phyloP scores from a whole-genome alignment of 2,888 invertebrate genomes.

The Tupiocoris notatus region DNA sequence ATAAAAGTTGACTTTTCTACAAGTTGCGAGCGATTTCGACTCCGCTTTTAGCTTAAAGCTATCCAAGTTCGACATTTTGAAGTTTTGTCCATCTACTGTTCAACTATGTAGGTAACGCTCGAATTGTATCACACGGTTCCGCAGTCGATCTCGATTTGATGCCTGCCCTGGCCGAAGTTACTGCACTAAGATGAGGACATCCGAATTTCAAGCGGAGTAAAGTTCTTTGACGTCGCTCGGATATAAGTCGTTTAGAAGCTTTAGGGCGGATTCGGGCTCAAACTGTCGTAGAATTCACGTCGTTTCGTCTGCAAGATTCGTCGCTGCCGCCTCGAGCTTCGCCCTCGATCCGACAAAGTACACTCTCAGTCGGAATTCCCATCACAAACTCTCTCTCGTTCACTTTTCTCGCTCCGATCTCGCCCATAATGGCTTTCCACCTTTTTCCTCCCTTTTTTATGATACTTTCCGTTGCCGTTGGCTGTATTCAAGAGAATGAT shows the following conservation, averaged over 20 bases:
- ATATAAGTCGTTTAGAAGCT: neutral
- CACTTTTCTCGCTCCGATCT: neutral
- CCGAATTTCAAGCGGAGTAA: neutral
- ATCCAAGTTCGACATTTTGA: no score
- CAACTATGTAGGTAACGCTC: no score
- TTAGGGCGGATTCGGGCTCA: neutral
- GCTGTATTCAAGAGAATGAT: conserved; percentile 6
- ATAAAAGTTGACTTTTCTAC: no score
- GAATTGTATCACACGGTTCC: neutral
- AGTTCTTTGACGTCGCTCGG: neutral
- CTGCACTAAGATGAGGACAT: neutral
- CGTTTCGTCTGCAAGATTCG: neutral
- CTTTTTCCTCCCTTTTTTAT: neutral
- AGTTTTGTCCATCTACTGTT: neutral
- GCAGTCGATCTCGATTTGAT: neutral
- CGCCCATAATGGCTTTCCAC: neutral
- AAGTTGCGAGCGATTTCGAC: no score
- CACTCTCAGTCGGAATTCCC: neutral
- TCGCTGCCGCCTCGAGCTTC: neutral
- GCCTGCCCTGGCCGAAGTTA: neutral
- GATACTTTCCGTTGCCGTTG: neutral
- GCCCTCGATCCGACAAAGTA: neutral
- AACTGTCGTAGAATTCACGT: neutral
- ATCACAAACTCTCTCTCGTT: neutral
- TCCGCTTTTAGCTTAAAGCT: no score